Base-by-base conservation (phyloP, 2,113 vertebrate species). In the Erythrolamprus reginae region DNA sequence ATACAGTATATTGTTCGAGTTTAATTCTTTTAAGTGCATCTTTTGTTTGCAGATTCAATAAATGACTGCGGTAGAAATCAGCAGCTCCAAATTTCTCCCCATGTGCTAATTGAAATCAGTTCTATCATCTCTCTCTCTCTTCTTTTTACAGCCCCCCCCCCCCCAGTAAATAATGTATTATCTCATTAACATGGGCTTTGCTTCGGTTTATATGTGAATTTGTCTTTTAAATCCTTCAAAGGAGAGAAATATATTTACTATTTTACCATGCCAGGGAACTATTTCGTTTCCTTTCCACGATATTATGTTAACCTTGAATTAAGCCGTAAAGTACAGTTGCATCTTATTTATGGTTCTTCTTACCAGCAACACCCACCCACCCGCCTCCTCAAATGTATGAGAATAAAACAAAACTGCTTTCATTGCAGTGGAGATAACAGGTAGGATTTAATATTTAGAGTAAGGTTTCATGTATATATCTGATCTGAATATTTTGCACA, bases 131-230 rank as follows among this genome's bases (percentile, higher is more conserved):
- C 12, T n/a, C 38, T 48, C 47, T 55, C 12, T 77, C 47, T 7
- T 21, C 38, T 48, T 23, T n/a, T n/a, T n/a, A n/a, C n/a, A n/a
- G n/a, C n/a, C 28, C 65, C n/a, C 33, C 15, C 65, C 9, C 55
- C 55, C 65, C 33, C 70, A 77, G 87, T 90, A 92, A 92, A 94
- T 95, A 94, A 92, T 94, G 88, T 84, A 92, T 91, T 86, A 88
- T 95, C 89, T 96, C 91, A 93, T 93, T 96, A 93, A 92, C 56
- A 55, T 5, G 82, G 56, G 12, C 47, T 70, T 95, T 91, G 51
- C 88, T 96, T 95, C 88, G 19, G 45, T 92, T 94, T 88, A 89
- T 94, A 93, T 58, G 77, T 21, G 58, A 50, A 70, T 91, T 94
- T 42, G 92, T 94, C 91, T 93, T 50, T 42, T 93, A 94, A 92